Conservation (phyloP, 2,113 vertebrate species). For the Pelusios castaneus region DNA sequence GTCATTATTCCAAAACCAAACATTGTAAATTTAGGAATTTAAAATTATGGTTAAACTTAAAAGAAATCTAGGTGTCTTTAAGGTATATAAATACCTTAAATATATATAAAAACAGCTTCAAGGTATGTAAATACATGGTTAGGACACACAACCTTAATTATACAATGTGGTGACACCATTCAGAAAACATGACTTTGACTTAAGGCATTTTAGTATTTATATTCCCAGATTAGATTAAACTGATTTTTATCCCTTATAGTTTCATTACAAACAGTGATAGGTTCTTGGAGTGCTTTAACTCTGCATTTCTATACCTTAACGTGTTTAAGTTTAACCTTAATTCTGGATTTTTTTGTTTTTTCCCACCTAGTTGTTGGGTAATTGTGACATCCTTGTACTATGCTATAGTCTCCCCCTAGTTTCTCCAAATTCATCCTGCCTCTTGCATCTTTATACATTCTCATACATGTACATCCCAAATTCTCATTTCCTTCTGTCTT, state of each 20-base stretch:
- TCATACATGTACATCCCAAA: neutral
- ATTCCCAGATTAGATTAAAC: neutral
- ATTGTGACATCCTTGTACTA: neutral
- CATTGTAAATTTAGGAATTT: neutral
- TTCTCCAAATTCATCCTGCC: neutral
- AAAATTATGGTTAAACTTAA: neutral
- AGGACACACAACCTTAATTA: neutral
- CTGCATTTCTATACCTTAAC: neutral
- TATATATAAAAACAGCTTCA: neutral
- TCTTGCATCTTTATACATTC: neutral
- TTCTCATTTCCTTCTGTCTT: neutral
- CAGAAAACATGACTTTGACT: too few species aligned
- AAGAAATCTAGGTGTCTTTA: neutral
- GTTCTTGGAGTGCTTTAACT: neutral
- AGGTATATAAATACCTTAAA: neutral
- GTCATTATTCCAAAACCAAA: neutral
- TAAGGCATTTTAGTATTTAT: too few species aligned
- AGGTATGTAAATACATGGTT: neutral
- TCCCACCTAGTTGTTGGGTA: neutral
- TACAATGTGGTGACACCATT: neutral
- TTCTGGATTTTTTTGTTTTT: neutral
- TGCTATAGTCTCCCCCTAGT: neutral
- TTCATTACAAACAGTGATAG: neutral
- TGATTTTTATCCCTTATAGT: neutral
- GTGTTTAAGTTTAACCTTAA: neutral